Evolutionary conservation across 2,113 vertebrate species (phyloP), one percentile per base, ranked within the genome.

Genomic region (Scatophagus argus): DNA sequence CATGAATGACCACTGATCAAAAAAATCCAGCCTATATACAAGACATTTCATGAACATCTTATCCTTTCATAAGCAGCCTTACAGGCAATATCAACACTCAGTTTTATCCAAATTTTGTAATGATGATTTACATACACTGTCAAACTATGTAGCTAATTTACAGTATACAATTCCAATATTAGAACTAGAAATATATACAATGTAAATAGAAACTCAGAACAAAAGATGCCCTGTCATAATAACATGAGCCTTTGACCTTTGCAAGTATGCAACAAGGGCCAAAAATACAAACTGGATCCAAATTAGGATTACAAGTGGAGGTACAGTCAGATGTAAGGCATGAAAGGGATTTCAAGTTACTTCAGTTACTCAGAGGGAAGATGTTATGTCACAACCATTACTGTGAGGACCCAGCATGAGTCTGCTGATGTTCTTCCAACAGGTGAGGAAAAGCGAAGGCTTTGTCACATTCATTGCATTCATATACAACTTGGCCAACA

Each of bases 391-490:
- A 72, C 27, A 73, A 34, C 31, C 23, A 55, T 82, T 84, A 82
- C 43, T 58, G 32, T 41, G 86, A 60, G 54, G 84, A 69, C 31
- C 47, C 61, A 51, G 67, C 68, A 81, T 95, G 94, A 60, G 83
- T 90, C 29, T 71, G 78, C 63, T 94, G 94, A 88, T 95, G 95
- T 79, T 94, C 86, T 47, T 94, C 93, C 75, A 95, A 87, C 10
- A 95, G 90, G 31, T 93, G 91, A 52, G 91, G 94, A 79, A 94
- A 95, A 79, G 94, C 94, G 79, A 95, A 95, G 2, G 93, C 94
- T 86, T 95, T 95, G 74, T 95, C 95, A 82, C 95, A 95, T 82
- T 95, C 95, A 14, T 92, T 93, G 86, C 95, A 95, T 88, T 95
- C 95, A 68, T 95, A 95, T 2, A 95, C 94, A 51, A 95, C 88